A percentile compares a stretch with the other conserved stretches of the same genome.
Conservation (phyloP, 2,797 vertebrate genomes). For the Brotula barbata region DNA sequence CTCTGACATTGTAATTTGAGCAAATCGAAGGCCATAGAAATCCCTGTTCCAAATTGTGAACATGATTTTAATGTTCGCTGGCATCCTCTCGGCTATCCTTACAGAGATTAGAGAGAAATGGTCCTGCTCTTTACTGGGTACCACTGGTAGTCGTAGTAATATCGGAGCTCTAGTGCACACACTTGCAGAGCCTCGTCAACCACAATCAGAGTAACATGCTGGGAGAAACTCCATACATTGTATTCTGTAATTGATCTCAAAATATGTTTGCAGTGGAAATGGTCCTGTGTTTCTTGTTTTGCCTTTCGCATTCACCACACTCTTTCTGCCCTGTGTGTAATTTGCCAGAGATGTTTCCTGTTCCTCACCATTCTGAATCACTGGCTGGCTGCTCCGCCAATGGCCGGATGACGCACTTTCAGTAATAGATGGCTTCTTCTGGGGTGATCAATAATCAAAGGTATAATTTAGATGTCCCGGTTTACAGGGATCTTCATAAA, state of each 20-base stretch:
- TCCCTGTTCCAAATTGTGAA: too few relatives aligned
- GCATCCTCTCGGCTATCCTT: too few relatives aligned
- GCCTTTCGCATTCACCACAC: slow-evolving; percentile 45
- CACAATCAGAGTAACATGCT: not conserved
- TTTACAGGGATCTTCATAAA: slow-evolving; percentile 68
- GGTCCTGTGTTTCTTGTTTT: slow-evolving; percentile 31
- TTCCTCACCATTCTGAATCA: slow-evolving; percentile 62
- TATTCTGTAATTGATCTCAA: too few relatives aligned
- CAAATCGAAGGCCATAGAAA: too few relatives aligned
- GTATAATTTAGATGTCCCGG: slow-evolving; percentile 70
- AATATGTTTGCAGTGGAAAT: slow-evolving; percentile 6
- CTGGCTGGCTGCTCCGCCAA: slow-evolving; percentile 57
- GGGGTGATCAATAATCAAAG: slow-evolving; percentile 74
- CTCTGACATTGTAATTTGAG: too few relatives aligned
- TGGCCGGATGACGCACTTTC: slow-evolving; percentile 65
- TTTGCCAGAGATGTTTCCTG: slow-evolving; percentile 66
- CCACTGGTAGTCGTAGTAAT: too few relatives aligned
- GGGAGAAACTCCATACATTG: not conserved
- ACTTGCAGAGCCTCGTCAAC: too few relatives aligned
- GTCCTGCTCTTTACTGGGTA: too few relatives aligned
- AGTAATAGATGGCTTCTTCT: slow-evolving; percentile 72
- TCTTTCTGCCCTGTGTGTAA: slow-evolving; percentile 60
- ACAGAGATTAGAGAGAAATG: too few relatives aligned
- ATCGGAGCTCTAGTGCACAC: too few relatives aligned
- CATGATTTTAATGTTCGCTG: too few relatives aligned